These are phyloP conservation scores for Caradrina clavipalpis DNA, from an alignment of 2,888 invertebrate species.

Conservation along the genomic window DNA sequence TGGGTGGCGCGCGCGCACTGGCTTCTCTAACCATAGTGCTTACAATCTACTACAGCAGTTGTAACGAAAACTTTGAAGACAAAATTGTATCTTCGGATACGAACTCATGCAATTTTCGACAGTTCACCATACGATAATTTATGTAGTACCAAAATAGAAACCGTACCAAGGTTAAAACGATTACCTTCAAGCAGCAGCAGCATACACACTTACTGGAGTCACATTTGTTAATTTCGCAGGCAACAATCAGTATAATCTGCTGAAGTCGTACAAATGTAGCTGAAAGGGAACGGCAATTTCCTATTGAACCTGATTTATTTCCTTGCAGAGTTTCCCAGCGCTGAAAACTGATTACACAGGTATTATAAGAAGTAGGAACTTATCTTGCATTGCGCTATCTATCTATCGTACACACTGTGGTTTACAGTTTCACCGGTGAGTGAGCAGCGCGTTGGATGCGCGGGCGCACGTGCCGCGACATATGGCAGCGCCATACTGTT, in stretches of 20 bases:
- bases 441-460: constrained; percentile 86
- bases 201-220: background rate
- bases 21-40: constrained; percentile 84
- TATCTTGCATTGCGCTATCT: constrained; percentile 26
- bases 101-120: background rate
- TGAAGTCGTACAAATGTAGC: background rate
- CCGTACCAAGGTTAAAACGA: background rate
- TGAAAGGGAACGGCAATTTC: background rate
- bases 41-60: constrained; percentile 54
- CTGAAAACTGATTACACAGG: background rate
- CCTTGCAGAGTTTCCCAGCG: background rate
- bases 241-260: background rate
- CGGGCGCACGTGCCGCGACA: constrained; percentile 88
- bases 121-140: too few species aligned
- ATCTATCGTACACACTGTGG: constrained; percentile 52
- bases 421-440: constrained; percentile 88
- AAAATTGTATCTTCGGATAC: background rate
- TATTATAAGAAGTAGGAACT: background rate
- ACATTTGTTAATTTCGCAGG: background rate
- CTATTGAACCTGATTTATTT: background rate
- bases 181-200: background rate
- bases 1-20: constrained; percentile 86
- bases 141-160: background rate
- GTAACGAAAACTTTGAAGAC: background rate
- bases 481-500: constrained; percentile 90